Base-by-base conservation (phyloP, 2,888 invertebrate species). In the Cheilosia urbana region DNA sequence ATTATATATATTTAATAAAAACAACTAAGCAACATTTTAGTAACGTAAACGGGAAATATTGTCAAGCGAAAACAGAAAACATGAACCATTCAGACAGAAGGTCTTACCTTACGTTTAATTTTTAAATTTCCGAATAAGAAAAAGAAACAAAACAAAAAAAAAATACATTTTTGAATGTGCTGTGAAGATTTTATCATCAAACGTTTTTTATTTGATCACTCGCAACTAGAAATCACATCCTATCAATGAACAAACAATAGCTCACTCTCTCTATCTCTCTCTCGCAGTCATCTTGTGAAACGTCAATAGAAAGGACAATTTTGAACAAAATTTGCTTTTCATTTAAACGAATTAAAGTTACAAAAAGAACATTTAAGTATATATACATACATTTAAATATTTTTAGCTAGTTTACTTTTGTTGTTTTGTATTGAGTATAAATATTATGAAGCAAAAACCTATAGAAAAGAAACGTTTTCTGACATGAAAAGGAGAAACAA, bases 361-460 rank as follows among this genome's bases (percentile, higher is more conserved):
- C 37, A 60, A 53, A 79, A 27, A 58, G 34, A 73, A 37, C 47
- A 4, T 15, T 19, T 42, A 34, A 47, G 15, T 27, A 58, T n/a
- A 58, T n/a, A 17, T 19, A 62, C 30, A 62, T 65, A 72, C 77
- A 60, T 77, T 78, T 78, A 78, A 82, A 79, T 51, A 75, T 53
- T 79, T 75, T 63, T 84, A 84, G 84, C 60, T 84, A 84, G 80
- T 84, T 84, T 84, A 80, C 84, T 80, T 84, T 84, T 66, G 75
- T 84, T 84, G 80, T 84, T 84, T 84, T 76, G 55, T 80, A 79
- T 75, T 75, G 65, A 72, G 37, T 5, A 69, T 27, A 55, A 68
- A 27, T n/a, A 71, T 27, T 27, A 62, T 73, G 69, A 79, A 80
- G 37, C 65, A 79, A 81, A 79, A 81, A 76, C 58, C 63, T 27